Conservation (phyloP, 2,113 vertebrate genomes). For the Calyptomena viridis region DNA sequence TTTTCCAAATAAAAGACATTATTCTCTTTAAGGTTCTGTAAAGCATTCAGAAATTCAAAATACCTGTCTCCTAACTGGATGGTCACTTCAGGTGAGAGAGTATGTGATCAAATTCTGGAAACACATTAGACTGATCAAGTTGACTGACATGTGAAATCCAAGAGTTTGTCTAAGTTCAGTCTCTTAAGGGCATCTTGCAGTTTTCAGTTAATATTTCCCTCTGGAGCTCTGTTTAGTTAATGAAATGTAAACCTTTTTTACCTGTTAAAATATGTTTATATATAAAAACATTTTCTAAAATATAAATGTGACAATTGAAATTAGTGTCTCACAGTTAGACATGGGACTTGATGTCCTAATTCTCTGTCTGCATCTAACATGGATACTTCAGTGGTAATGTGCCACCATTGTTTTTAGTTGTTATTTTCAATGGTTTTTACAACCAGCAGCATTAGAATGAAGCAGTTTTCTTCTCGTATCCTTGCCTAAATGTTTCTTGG, state of each 20-base stretch:
- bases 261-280: background rate
- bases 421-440: background rate
- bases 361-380: background rate
- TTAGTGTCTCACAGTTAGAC: background rate
- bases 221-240: background rate
- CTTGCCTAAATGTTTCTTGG: background rate
- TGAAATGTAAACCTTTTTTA: background rate
- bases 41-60: background rate
- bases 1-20: background rate
- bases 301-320: background rate
- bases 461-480: background rate
- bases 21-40: background rate
- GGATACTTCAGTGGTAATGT: background rate
- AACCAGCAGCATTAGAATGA: background rate
- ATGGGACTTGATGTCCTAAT: background rate
- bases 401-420: background rate
- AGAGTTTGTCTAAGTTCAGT: background rate
- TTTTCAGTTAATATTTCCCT: background rate
- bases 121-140: background rate
- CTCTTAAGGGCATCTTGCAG: background rate
- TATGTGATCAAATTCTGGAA: background rate
- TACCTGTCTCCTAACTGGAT: background rate
- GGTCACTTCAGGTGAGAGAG: background rate
- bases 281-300: background rate
- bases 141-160: background rate